Conservation (phyloP, 2,888 invertebrate species). For the Drosophila conformis region DNA sequence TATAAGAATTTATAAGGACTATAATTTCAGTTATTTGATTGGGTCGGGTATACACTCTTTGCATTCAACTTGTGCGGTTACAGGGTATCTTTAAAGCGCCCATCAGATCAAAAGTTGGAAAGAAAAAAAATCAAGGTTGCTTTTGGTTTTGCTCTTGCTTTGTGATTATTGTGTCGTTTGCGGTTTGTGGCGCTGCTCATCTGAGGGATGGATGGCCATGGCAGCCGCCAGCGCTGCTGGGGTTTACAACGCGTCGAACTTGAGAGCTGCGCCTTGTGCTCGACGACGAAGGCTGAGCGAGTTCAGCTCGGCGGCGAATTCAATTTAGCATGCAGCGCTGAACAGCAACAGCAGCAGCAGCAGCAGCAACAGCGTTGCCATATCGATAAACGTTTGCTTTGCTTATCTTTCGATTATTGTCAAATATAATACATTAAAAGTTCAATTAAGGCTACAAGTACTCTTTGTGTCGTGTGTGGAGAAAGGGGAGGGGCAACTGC, state of each 20-base stretch:
- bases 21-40: not conserved
- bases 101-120: constrained; percentile 31
- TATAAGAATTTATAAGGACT: not conserved
- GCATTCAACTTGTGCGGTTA: not conserved
- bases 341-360: not conserved
- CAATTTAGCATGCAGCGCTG: constrained; percentile 21
- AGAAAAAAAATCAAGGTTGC: constrained; percentile 35
- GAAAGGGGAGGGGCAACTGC: not conserved
- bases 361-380: constrained; percentile 30
- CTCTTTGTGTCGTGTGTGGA: not conserved
- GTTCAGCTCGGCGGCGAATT: not conserved
- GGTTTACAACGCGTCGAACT: constrained; percentile 16
- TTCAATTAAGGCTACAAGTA: constrained; percentile 43
- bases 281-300: not conserved
- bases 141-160: constrained; percentile 2
- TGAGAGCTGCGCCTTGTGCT: constrained; percentile 12
- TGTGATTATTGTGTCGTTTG: constrained; percentile 31
- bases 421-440: constrained; percentile 50
- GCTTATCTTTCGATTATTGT: constrained; percentile 54
- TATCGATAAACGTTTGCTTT: constrained; percentile 32
- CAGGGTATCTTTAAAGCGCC: constrained; percentile 25
- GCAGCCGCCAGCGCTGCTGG: constrained; percentile 7
- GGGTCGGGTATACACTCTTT: not conserved
- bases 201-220: constrained; percentile 45
- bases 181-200: constrained; percentile 29